Percentiles rank a stretch among this genome's conserved stretches.
phyloP scores from a whole-genome alignment of 1,140 invertebrate genomes.

The Cotesia vestalis region DNA sequence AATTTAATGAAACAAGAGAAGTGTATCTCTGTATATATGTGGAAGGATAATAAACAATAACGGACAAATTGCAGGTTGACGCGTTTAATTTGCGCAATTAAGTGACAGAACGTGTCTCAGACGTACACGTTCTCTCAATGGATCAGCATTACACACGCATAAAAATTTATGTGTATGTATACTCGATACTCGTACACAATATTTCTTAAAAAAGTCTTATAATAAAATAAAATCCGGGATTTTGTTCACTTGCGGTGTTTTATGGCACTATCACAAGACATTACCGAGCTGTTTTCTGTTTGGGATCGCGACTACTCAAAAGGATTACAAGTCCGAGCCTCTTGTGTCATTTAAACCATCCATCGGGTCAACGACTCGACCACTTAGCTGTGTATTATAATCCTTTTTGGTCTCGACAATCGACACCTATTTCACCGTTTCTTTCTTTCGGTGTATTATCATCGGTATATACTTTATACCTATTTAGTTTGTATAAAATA shows the following conservation, averaged over 20 bases:
- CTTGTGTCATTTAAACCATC: slow-evolving; percentile 12
- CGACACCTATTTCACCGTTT: no score
- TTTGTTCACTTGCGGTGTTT: background rate
- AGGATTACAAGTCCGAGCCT: background rate
- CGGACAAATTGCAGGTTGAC: slow-evolving; percentile 23
- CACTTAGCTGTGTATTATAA: background rate
- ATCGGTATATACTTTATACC: no score
- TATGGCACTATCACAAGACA: background rate
- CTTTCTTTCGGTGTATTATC: no score
- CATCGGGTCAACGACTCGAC: slow-evolving; percentile 32
- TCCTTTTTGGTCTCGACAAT: no score
- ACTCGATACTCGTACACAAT: no score
- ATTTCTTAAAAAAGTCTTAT: no score
- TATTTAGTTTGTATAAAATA: no score
- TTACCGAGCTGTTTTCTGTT: no score
- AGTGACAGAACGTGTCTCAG: slow-evolving; percentile 32
- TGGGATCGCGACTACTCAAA: background rate
- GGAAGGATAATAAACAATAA: slow-evolving; percentile 18
- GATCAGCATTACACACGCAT: slow-evolving; percentile 12
- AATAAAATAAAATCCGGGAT: background rate
- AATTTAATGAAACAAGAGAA: slow-evolving; percentile 3
- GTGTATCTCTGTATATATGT: background rate
- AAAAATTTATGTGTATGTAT: no score
- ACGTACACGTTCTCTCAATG: slow-evolving; percentile 25
- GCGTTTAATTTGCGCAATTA: slow-evolving; percentile 37